Evolutionary conservation across 2,888 invertebrate genomes (phyloP).

Genomic region (Drosophila maculinotata): DNA sequence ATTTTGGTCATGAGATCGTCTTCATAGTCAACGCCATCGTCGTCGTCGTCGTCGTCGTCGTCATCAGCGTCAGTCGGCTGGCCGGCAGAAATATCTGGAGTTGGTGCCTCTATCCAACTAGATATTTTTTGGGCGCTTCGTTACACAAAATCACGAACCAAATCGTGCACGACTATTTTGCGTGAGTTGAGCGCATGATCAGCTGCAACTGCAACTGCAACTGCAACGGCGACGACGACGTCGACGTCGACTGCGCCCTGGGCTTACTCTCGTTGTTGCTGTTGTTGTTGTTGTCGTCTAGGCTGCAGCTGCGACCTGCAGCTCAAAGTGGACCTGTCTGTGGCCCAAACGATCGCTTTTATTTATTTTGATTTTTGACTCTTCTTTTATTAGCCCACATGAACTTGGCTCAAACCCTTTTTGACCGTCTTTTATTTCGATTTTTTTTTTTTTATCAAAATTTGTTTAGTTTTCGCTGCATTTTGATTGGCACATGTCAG

Average conservation of each 20-base stretch:
- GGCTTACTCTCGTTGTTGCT: conserved; percentile 16
- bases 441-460: conserved; percentile 17
- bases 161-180: conserved; percentile 85
- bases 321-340: conserved; percentile 10
- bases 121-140: conserved; percentile 82
- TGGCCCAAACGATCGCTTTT: conserved; percentile 28
- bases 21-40: conserved; percentile 39
- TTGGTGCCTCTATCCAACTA: conserved; percentile 57
- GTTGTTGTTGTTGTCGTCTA: conserved; percentile 8
- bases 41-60: conserved; percentile 30
- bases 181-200: conserved; percentile 85
- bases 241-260: conserved; percentile 16
- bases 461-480: conserved; percentile 13
- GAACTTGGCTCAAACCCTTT: conserved; percentile 22
- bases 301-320: conserved; percentile 30
- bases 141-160: conserved; percentile 85
- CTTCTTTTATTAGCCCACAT: conserved; percentile 12
- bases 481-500: conserved; percentile 58
- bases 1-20: conserved; percentile 75
- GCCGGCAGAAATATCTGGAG: conserved; percentile 40
- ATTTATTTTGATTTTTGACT: background rate
- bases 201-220: conserved; percentile 60
- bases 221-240: conserved; percentile 5
- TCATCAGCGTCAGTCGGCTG: conserved; percentile 47
- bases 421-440: conserved; percentile 14